A percentile compares a stretch with the other conserved stretches of the same genome.
These are phyloP conservation scores for Pristionchus arcanus DNA, from an alignment of 2,888 invertebrate species.

Conservation along the genomic window DNA sequence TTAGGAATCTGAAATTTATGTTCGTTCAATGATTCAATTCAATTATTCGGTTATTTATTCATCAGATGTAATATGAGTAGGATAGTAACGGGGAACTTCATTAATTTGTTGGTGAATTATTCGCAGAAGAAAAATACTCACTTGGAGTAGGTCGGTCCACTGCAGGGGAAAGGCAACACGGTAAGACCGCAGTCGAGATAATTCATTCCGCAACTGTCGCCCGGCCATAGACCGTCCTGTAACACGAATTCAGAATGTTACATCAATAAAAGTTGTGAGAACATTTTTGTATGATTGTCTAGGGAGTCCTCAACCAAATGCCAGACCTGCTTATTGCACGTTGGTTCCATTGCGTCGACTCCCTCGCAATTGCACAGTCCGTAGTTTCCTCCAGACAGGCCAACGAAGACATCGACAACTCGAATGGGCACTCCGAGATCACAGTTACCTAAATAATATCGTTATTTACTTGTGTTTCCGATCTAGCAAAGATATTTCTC, in stretches of 20 bases:
- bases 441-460: slow-evolving; percentile 59
- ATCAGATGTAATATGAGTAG: too few relatives aligned
- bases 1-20: slow-evolving; percentile 56
- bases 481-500: neutral
- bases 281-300: neutral
- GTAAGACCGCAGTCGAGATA: slow-evolving; percentile 63
- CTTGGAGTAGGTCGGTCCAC: slow-evolving; percentile 50
- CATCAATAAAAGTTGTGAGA: too few relatives aligned
- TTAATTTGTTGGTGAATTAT: too few relatives aligned
- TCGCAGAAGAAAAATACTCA: neutral
- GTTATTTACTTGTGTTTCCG: too few relatives aligned
- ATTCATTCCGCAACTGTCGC: slow-evolving; percentile 69
- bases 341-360: slow-evolving; percentile 61
- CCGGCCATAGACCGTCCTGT: slow-evolving; percentile 69
- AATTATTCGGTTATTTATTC: too few relatives aligned
- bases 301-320: neutral
- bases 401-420: slow-evolving; percentile 71
- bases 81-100: too few relatives aligned
- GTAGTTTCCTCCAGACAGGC: slow-evolving; percentile 74
- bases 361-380: slow-evolving; percentile 75
- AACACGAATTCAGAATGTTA: neutral
- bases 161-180: slow-evolving; percentile 64
- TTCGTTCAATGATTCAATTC: too few relatives aligned
- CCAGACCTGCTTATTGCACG: slow-evolving; percentile 68
- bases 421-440: slow-evolving; percentile 66